These are phyloP conservation scores for Aurelia aurita DNA, from an alignment of 30 jellyfish, hydroid and myxozoan genomes.

Conservation along the genomic window DNA sequence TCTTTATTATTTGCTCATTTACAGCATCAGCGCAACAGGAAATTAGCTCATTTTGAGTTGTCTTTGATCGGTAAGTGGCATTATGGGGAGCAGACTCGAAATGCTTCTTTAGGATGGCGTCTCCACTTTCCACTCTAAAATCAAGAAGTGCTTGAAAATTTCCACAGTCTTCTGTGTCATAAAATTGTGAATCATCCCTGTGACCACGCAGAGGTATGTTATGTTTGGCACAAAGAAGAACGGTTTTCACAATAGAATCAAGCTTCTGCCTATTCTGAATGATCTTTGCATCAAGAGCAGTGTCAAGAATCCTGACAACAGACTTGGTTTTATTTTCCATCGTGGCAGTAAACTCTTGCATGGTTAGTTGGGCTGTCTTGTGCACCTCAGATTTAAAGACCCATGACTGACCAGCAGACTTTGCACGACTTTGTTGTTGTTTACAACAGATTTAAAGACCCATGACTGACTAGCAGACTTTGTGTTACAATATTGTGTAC, in stretches of 20 bases:
- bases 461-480: too few species aligned
- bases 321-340: background rate
- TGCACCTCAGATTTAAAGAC: background rate
- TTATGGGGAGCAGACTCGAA: background rate
- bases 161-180: constrained; percentile 28
- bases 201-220: constrained; percentile 59
- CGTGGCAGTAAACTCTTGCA: background rate
- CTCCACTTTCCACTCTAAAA: too few species aligned
- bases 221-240: too few species aligned
- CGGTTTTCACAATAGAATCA: too few species aligned
- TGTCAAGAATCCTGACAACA: too few species aligned
- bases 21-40: constrained; percentile 2
- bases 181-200: constrained; percentile 8
- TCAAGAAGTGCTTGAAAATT: constrained; percentile 17
- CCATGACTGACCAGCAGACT: too few species aligned
- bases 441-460: too few species aligned
- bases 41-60: constrained; percentile 2
- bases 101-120: too few species aligned
- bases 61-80: constrained; percentile 15
- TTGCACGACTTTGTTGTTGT: too few species aligned
- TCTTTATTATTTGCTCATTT: background rate
- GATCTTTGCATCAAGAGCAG: too few species aligned
- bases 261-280: too few species aligned
- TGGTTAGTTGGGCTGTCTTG: background rate
- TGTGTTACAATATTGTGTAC: too few species aligned